A percentile compares a stretch with the other conserved stretches of the same genome.
phyloP scores from a whole-genome alignment of 2,113 vertebrate species.

The Dendrocopos noguchii region DNA sequence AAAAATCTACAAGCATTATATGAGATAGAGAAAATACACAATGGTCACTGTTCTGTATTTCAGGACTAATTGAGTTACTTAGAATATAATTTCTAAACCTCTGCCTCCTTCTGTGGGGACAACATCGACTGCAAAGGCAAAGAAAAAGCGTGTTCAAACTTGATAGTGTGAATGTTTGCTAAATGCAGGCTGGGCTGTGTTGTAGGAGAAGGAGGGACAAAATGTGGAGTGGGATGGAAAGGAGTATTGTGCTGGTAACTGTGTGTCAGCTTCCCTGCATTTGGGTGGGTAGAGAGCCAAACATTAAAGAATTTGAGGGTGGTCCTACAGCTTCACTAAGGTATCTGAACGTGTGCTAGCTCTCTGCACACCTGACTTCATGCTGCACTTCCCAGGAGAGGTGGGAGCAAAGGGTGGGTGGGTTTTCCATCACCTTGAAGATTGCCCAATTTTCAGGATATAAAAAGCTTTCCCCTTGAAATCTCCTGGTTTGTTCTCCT shows the following conservation, averaged over 20 bases:
- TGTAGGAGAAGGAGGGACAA: background rate
- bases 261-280: accelerated
- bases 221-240: background rate
- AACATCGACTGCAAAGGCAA: background rate
- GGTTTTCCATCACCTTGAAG: background rate
- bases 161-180: background rate
- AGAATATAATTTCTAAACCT: no score
- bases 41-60: no score
- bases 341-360: accelerated
- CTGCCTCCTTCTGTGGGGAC: background rate
- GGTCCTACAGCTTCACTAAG: background rate
- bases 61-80: no score
- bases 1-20: no score
- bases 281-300: background rate
- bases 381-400: background rate
- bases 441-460: background rate
- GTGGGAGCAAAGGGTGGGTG: background rate
- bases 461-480: background rate
- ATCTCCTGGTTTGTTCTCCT: background rate
- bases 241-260: background rate
- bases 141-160: background rate
- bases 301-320: background rate
- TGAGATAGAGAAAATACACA: no score
- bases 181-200: background rate
- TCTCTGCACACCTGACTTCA: accelerated